Percentiles rank a stretch among this genome's conserved stretches.
Evolutionary conservation across 2,113 vertebrate species (phyloP).

Genomic region (Ctenomys sociabilis): DNA sequence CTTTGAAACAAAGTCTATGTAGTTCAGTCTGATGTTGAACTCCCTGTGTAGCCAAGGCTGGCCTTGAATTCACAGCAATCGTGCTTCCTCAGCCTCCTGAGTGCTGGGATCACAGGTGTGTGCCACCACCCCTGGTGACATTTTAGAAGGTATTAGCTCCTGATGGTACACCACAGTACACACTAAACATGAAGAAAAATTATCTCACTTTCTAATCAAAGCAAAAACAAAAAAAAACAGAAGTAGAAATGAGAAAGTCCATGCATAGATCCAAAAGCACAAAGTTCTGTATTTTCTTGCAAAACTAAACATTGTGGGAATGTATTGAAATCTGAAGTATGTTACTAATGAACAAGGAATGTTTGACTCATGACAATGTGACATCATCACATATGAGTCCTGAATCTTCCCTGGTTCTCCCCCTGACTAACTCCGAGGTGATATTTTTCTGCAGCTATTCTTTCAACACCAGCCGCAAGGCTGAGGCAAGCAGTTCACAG

Average conservation of each 20-base stretch:
- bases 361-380: neutral
- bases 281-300: constrained; percentile 16
- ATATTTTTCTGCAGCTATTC: neutral
- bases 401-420: neutral
- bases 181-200: neutral
- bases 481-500: neutral
- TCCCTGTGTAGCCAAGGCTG: neutral
- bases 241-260: constrained; percentile 45
- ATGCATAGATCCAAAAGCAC: neutral
- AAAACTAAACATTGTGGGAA: neutral
- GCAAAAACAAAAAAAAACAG: constrained; percentile 17
- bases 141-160: constrained; percentile 18
- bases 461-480: neutral
- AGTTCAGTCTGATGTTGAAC: neutral
- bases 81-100: neutral
- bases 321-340: constrained; percentile 18
- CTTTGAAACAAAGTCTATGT: neutral
- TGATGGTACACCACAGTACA: neutral
- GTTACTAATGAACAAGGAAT: neutral
- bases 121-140: neutral
- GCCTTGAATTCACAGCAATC: neutral
- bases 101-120: neutral
- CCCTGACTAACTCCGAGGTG: constrained; percentile 11
- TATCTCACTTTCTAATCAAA: neutral
- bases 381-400: neutral